Evolutionary conservation across 1,140 invertebrate species (phyloP).

Genomic region (Leptinotarsa undecemlineata): DNA sequence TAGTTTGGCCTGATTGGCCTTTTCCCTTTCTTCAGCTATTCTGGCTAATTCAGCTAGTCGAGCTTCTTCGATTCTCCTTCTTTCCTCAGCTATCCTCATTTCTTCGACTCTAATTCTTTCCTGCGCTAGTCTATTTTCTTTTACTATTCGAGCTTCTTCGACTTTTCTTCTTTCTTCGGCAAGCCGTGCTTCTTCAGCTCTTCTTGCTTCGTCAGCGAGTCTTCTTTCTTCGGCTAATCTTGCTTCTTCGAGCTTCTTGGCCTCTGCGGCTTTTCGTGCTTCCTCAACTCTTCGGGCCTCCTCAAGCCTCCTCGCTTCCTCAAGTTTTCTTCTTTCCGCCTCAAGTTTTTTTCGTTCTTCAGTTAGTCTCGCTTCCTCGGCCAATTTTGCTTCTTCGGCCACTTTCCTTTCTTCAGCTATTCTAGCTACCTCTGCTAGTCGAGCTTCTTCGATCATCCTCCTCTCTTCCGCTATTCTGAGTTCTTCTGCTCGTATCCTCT

Average conservation of each 20-base stretch:
- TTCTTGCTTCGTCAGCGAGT: slow-evolving; percentile 44
- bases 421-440: slow-evolving; percentile 34
- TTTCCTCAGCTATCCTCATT: slow-evolving; percentile 48
- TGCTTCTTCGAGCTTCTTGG: slow-evolving; percentile 32
- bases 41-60: slow-evolving; percentile 35
- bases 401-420: slow-evolving; percentile 41
- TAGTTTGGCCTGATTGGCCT: slow-evolving; percentile 51
- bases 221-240: slow-evolving; percentile 39
- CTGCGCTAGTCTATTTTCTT: slow-evolving; percentile 49
- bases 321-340: slow-evolving; percentile 51
- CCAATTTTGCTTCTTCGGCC: slow-evolving; percentile 51
- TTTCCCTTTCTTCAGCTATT: slow-evolving; percentile 40
- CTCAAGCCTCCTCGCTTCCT: slow-evolving; percentile 31
- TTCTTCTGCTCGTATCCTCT: slow-evolving; percentile 57
- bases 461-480: slow-evolving; percentile 50
- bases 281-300: slow-evolving; percentile 47
- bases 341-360: slow-evolving; percentile 51
- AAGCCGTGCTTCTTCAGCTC: slow-evolving; percentile 43
- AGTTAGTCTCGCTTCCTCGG: slow-evolving; percentile 35
- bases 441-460: slow-evolving; percentile 57
- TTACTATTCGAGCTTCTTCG: slow-evolving; percentile 55
- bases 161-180: slow-evolving; percentile 57
- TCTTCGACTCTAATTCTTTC: slow-evolving; percentile 58
- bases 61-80: slow-evolving; percentile 58
- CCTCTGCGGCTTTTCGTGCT: slow-evolving; percentile 40